phyloP scores from a whole-genome alignment of 2,113 vertebrate genomes.

The Mus spicilegus region DNA sequence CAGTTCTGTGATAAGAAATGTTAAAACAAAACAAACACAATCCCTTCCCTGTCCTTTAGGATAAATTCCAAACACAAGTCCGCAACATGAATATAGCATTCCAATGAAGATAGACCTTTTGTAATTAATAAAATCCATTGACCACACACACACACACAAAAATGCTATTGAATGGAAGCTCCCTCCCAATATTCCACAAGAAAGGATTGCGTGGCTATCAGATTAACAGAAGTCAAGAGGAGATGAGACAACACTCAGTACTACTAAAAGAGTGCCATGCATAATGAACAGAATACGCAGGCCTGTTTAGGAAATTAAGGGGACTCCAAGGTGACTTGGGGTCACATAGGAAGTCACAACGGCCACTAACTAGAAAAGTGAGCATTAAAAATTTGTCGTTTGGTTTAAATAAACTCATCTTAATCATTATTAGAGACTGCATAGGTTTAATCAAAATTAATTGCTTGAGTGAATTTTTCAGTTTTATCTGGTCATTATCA shows the following conservation, averaged over 20 bases:
- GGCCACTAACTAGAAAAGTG: conserved; percentile 74
- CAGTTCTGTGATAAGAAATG: conserved; percentile 87
- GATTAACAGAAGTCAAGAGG: conserved; percentile 78
- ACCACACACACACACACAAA: conserved; percentile 74
- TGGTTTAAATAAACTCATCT: conserved; percentile 73
- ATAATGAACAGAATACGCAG: conserved; percentile 66
- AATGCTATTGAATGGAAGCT: conserved; percentile 81
- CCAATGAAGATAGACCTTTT: conserved; percentile 81
- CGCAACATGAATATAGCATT: conserved; percentile 83
- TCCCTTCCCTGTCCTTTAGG: conserved; percentile 74
- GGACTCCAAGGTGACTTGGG: conserved; percentile 76
- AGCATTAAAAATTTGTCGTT: conserved; percentile 68
- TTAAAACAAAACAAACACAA: conserved; percentile 87
- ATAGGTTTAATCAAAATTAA: conserved; percentile 73
- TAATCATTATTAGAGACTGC: conserved; percentile 48
- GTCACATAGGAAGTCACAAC: conserved; percentile 32
- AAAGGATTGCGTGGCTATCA: conserved; percentile 79
- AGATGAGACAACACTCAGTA: conserved; percentile 68
- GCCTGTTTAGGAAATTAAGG: conserved; percentile 80
- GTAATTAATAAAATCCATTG: conserved; percentile 84
- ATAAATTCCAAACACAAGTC: conserved; percentile 85
- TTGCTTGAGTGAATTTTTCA: conserved; percentile 34
- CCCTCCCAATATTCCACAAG: conserved; percentile 82
- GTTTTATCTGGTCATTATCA: conserved; percentile 46
- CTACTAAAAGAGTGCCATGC: conserved; percentile 30